Conservation (phyloP, 23 tunicate genomes). For the Trididemnum miniatum region DNA sequence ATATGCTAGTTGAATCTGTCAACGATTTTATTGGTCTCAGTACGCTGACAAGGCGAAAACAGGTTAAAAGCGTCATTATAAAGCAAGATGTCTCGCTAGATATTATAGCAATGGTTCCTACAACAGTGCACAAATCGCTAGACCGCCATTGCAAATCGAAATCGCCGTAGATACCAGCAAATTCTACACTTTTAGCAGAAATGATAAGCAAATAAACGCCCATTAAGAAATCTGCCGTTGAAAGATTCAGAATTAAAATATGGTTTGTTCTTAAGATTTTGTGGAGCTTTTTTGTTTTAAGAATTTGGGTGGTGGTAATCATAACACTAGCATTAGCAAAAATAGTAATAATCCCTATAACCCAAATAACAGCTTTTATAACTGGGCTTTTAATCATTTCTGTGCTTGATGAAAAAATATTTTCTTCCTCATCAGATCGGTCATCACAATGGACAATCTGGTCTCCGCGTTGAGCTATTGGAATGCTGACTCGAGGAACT, state of each 20-base stretch:
- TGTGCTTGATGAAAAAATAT: slow-evolving; percentile 44
- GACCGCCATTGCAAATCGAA: slow-evolving; percentile 62
- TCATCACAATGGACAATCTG: slow-evolving; percentile 47
- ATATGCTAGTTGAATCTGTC: neutral
- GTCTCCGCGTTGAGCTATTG: neutral
- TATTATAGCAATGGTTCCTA: slow-evolving; percentile 50
- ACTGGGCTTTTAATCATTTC: slow-evolving; percentile 41
- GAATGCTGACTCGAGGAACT: slow-evolving; percentile 20
- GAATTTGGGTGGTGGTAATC: neutral
- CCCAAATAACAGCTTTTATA: slow-evolving; percentile 49
- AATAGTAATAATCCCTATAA: slow-evolving; percentile 42
- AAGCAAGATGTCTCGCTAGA: slow-evolving; percentile 70
- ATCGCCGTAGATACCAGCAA: slow-evolving; percentile 43
- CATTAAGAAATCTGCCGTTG: slow-evolving; percentile 70
- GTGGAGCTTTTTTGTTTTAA: neutral
- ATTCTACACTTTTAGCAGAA: slow-evolving; percentile 20
- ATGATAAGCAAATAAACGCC: slow-evolving; percentile 60
- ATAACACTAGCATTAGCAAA: slow-evolving; percentile 51
- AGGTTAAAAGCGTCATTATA: slow-evolving; percentile 3
- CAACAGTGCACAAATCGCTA: slow-evolving; percentile 19
- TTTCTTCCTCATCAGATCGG: slow-evolving; percentile 54
- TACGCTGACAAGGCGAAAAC: slow-evolving; percentile 8
- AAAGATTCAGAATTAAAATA: slow-evolving; percentile 61
- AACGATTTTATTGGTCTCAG: neutral
- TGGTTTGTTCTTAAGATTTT: slow-evolving; percentile 22